Percentiles rank a stretch among this genome's conserved stretches.
Evolutionary conservation across 2,888 invertebrate genomes (phyloP).

Genomic region (Epinotia demarniana): DNA sequence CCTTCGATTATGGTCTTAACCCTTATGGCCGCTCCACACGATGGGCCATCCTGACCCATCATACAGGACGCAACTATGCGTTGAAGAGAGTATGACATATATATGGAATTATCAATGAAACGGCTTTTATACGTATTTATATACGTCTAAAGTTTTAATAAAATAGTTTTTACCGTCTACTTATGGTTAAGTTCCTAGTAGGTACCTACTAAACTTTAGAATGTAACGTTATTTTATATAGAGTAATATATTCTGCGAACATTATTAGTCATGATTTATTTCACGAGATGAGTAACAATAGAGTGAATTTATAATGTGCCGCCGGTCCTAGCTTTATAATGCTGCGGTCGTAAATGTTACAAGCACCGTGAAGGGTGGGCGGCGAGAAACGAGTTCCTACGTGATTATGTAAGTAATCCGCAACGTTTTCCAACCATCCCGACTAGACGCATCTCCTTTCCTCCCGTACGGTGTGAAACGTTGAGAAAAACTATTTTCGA

Average conservation of each 20-base stretch:
- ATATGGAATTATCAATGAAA: too few relatives aligned
- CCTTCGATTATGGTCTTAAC: too few relatives aligned
- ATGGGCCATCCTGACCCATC: too few relatives aligned
- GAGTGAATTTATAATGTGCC: constrained; percentile 25
- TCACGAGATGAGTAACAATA: constrained; percentile 22
- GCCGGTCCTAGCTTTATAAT: constrained; percentile 31
- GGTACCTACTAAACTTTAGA: neutral
- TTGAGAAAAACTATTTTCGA: constrained; percentile 17
- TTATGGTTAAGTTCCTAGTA: too few relatives aligned
- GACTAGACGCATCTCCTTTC: constrained; percentile 8
- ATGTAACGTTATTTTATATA: neutral
- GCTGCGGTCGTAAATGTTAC: constrained; percentile 27
- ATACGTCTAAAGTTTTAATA: too few relatives aligned
- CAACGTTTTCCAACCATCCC: constrained; percentile 5
- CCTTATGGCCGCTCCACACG: too few relatives aligned
- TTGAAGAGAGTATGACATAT: too few relatives aligned
- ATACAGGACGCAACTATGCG: too few relatives aligned
- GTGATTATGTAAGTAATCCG: constrained; percentile 21
- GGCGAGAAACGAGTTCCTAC: constrained; percentile 37
- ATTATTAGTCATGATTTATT: constrained; percentile 9
- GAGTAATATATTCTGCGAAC: neutral
- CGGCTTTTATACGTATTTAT: too few relatives aligned
- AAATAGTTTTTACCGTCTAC: too few relatives aligned
- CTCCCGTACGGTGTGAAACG: neutral
- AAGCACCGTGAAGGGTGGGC: constrained; percentile 59